Conservation (phyloP, 2,797 vertebrate species). For the Glyptemys insculpta region DNA sequence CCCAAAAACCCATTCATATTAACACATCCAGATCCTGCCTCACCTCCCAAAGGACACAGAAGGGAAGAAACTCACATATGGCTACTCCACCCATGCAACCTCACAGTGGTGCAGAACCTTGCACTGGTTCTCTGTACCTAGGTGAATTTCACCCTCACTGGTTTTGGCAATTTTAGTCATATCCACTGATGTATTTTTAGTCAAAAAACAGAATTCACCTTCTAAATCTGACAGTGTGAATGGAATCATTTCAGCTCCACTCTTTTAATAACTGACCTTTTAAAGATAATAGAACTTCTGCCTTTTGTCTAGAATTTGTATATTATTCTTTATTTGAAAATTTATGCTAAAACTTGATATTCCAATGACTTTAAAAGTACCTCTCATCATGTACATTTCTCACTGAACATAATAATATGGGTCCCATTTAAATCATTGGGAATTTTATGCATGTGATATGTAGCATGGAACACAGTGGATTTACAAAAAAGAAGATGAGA, state of each 20-base stretch:
- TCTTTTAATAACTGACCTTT: background rate
- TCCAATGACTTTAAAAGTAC: background rate
- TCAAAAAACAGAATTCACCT: background rate
- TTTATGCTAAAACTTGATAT: background rate
- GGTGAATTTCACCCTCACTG: background rate
- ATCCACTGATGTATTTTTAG: background rate
- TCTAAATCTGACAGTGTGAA: fast-evolving
- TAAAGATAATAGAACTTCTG: background rate
- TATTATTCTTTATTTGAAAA: background rate
- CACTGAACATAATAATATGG: background rate
- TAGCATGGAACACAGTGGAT: background rate
- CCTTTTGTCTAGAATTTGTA: background rate
- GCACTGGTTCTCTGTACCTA: background rate
- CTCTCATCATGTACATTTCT: background rate
- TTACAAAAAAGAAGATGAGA: background rate
- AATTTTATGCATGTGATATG: background rate
- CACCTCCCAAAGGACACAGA: background rate
- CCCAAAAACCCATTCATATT: background rate
- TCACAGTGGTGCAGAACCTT: background rate
- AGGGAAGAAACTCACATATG: background rate
- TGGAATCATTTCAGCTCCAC: background rate
- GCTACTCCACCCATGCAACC: background rate
- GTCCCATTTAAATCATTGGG: background rate
- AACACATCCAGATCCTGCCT: background rate
- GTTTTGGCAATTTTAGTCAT: background rate